Evolutionary conservation across 2,888 invertebrate species (phyloP).

Genomic region (Caenorhabditis auriculariae): DNA sequence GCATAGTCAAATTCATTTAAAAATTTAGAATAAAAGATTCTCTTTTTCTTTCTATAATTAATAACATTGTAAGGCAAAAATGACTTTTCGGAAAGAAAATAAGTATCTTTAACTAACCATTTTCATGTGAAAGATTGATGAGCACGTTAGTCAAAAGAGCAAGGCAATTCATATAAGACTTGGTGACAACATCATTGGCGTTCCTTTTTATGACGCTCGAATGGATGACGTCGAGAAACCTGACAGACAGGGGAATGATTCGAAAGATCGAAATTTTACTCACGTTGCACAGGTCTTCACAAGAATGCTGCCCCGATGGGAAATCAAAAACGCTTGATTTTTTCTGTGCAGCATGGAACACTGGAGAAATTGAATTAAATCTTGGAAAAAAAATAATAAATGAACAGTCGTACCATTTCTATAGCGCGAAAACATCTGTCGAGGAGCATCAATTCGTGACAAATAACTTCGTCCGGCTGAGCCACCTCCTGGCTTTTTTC

Average conservation of each 20-base stretch:
- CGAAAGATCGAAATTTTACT: neutral
- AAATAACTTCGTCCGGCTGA: neutral
- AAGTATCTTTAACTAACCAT: conserved; percentile 29
- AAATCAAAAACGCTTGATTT: conserved; percentile 55
- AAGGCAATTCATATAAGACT: conserved; percentile 29
- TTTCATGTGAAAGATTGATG: conserved; percentile 55
- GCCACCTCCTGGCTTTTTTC: conserved; percentile 5
- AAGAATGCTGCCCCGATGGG: conserved; percentile 44
- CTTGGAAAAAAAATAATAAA: neutral
- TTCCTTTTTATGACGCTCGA: neutral
- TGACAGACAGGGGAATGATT: neutral
- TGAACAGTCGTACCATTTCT: conserved; percentile 44
- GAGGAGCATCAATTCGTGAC: conserved; percentile 24
- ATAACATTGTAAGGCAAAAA: neutral
- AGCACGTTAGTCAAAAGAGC: conserved; percentile 46
- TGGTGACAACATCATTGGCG: conserved; percentile 1
- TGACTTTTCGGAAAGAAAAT: neutral
- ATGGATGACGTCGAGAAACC: neutral
- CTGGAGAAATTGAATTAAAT: conserved; percentile 18
- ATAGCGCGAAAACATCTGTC: conserved; percentile 54
- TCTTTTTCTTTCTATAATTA: neutral
- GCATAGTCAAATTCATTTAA: too few species aligned
- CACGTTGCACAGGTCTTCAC: conserved; percentile 44
- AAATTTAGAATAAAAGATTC: neutral
- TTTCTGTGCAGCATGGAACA: conserved; percentile 48